Conservation (phyloP, 2,888 invertebrate genomes). For the Vandiemenella viatica region DNA sequence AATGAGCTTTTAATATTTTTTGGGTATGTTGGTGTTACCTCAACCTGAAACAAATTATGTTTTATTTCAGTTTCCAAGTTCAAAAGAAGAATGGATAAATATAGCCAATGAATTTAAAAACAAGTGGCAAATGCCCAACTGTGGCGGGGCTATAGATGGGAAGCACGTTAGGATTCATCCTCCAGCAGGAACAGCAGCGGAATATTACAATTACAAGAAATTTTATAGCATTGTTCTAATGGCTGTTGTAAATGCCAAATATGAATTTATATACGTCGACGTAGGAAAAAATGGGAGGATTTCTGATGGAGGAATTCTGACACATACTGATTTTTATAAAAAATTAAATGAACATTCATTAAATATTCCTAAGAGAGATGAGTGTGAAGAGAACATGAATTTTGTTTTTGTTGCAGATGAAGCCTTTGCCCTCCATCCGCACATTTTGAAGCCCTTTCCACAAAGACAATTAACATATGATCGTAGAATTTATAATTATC, state of each 20-base stretch:
- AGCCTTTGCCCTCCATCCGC: slow-evolving; percentile 1
- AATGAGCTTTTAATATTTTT: not conserved
- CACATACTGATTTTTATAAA: too few species aligned
- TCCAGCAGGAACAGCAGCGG: too few species aligned
- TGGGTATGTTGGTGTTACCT: not conserved
- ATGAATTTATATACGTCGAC: too few species aligned
- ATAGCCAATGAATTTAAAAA: too few species aligned
- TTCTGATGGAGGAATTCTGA: too few species aligned
- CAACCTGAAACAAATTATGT: not conserved
- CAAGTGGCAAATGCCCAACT: not conserved
- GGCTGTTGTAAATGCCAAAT: too few species aligned
- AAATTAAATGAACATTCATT: not conserved
- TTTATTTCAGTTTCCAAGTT: slow-evolving; percentile 1
- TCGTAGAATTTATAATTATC: not conserved
- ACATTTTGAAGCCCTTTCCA: slow-evolving; percentile 1
- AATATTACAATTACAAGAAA: not conserved
- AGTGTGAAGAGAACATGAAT: slow-evolving; percentile 2
- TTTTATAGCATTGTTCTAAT: not conserved
- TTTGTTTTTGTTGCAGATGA: slow-evolving; percentile 4
- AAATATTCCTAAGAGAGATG: not conserved
- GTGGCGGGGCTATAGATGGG: not conserved
- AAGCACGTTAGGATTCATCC: not conserved
- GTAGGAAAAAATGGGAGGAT: too few species aligned
- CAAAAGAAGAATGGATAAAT: not conserved
- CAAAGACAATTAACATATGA: not conserved